Evolutionary conservation across 2,113 vertebrate genomes (phyloP).

Genomic region (Apodemus speciosus): DNA sequence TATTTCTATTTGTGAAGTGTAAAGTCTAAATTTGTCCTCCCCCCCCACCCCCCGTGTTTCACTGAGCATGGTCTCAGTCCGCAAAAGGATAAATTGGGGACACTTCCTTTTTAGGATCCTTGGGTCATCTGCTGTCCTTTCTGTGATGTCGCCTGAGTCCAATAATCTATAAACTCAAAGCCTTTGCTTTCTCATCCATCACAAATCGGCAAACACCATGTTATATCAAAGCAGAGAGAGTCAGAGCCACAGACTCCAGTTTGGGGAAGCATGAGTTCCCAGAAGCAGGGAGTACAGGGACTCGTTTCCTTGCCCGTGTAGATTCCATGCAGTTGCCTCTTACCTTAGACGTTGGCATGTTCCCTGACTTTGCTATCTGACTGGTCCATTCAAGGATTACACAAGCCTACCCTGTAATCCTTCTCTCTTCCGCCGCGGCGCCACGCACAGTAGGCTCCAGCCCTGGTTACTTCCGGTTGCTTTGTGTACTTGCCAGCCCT

Average conservation of each 20-base stretch:
- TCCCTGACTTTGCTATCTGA: not conserved
- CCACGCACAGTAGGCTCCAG: not conserved
- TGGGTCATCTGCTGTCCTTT: not conserved
- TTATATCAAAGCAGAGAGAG: not conserved
- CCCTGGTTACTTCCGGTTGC: not conserved
- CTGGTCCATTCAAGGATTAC: no score
- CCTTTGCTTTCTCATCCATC: not conserved
- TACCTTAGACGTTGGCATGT: no score
- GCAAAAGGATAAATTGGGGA: not conserved
- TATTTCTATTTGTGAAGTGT: not conserved
- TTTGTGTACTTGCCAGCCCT: no score
- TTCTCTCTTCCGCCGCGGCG: no score
- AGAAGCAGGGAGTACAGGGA: not conserved
- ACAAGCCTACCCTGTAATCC: not conserved
- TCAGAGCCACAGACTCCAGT: not conserved
- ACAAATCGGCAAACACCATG: not conserved
- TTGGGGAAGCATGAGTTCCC: not conserved
- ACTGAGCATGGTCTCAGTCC: not conserved
- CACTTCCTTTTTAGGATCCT: not conserved
- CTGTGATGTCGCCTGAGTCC: not conserved
- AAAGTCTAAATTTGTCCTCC: not conserved
- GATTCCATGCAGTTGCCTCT: not conserved
- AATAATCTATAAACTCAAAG: not conserved
- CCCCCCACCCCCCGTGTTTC: not conserved
- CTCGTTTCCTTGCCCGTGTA: not conserved